These are phyloP conservation scores for Leptoclinus maculatus DNA, from an alignment of 2,797 vertebrate genomes.

Conservation along the genomic window DNA sequence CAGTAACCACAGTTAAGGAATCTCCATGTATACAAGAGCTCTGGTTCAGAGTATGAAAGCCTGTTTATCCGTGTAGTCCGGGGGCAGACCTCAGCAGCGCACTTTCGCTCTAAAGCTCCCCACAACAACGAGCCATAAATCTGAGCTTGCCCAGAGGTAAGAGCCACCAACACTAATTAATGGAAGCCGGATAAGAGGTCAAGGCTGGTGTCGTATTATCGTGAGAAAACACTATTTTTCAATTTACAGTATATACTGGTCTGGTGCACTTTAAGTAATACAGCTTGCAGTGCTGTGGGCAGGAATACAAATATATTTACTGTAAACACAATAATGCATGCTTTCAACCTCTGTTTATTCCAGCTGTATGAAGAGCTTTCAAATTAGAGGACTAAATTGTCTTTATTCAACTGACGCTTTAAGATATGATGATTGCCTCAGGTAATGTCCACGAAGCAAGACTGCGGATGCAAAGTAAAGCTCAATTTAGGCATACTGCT, in stretches of 20 bases:
- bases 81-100: constrained; percentile 45
- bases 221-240: constrained; percentile 85
- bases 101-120: constrained; percentile 66
- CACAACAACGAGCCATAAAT: constrained; percentile 84
- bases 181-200: constrained; percentile 82
- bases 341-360: constrained; percentile 29
- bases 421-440: constrained; percentile 41
- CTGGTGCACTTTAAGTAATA: constrained; percentile 64
- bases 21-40: not conserved
- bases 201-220: constrained; percentile 81
- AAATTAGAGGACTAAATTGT: constrained; percentile 42
- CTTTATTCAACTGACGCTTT: constrained; percentile 38
- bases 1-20: constrained; percentile 1
- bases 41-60: constrained; percentile 35
- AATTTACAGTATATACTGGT: constrained; percentile 70
- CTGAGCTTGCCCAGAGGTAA: constrained; percentile 82
- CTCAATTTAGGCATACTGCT: constrained; percentile 52
- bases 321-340: constrained; percentile 23
- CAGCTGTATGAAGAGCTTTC: constrained; percentile 25
- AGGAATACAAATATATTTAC: constrained; percentile 48
- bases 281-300: constrained; percentile 34
- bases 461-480: constrained; percentile 56
- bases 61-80: constrained; percentile 49
- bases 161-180: constrained; percentile 84
- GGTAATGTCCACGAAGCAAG: constrained; percentile 58